These are phyloP conservation scores for Anableps anableps DNA, from an alignment of 2,797 vertebrate species.

Conservation along the genomic window DNA sequence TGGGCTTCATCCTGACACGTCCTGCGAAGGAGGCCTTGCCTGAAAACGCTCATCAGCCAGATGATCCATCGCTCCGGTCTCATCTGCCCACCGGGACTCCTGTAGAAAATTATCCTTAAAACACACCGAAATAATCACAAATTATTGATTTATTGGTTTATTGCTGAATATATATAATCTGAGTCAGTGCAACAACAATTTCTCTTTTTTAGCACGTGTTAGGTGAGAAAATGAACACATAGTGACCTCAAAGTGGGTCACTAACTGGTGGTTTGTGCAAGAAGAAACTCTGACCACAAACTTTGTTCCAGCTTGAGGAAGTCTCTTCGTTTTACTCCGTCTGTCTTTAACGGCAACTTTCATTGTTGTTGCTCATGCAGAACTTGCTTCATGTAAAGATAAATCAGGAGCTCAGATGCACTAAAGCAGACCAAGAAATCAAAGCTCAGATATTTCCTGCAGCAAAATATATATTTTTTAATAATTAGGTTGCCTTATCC, in stretches of 20 bases:
- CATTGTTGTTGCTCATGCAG: not conserved
- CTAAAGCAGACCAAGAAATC: not conserved
- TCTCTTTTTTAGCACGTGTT: not conserved
- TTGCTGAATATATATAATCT: not conserved
- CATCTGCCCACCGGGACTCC: not conserved
- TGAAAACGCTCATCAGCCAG: no score
- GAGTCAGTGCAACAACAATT: not conserved
- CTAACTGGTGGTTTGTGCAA: not conserved
- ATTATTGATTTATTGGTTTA: not conserved
- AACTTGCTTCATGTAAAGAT: not conserved
- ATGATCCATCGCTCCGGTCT: not conserved
- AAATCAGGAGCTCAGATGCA: not conserved
- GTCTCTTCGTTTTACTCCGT: not conserved
- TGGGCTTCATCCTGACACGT: no score
- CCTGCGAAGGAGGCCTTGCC: no score
- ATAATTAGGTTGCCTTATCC: not conserved
- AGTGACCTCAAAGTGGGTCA: not conserved
- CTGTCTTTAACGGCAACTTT: not conserved
- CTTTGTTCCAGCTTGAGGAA: not conserved
- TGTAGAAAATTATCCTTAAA: not conserved
- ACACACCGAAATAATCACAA: not conserved
- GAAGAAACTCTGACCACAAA: not conserved
- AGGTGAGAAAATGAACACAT: not conserved
- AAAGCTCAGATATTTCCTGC: not conserved
- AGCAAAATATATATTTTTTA: not conserved